Conservation (phyloP, 1,140 invertebrate species). For the Conus ventricosus region DNA sequence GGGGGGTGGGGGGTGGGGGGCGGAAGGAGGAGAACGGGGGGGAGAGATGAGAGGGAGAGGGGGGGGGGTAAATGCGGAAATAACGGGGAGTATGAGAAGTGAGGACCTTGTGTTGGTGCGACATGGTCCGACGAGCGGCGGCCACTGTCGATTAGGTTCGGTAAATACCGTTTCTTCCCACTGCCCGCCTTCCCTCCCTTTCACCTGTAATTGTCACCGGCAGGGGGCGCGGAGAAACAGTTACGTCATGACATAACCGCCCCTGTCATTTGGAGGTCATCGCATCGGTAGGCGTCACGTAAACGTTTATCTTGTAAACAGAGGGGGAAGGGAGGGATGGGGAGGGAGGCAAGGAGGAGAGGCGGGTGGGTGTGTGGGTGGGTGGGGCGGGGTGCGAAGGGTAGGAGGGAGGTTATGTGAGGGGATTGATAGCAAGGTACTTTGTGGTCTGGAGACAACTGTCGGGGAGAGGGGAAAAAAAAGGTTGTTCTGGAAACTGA, state of each 20-base stretch:
- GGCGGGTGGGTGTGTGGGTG: neutral
- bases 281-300: neutral
- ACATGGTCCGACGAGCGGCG: neutral
- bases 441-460: neutral
- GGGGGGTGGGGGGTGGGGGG: no score
- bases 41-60: no score
- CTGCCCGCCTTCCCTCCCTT: neutral
- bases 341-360: neutral
- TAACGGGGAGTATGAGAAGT: neutral
- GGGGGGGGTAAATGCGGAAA: neutral
- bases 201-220: constrained; percentile 2
- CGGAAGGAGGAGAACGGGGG: no score
- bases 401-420: neutral
- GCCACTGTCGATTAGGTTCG: neutral
- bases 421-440: neutral
- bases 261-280: constrained; percentile 1
- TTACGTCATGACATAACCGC: constrained; percentile 1
- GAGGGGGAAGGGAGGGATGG: neutral
- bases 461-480: neutral
- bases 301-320: constrained; percentile 8
- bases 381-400: neutral
- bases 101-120: neutral
- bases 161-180: constrained; percentile 10
- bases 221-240: neutral
- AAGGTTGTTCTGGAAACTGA: neutral